Percentiles rank a stretch among this genome's conserved stretches.
Evolutionary conservation across 1,140 invertebrate genomes (phyloP).

Genomic region (Sinonovacula constricta): DNA sequence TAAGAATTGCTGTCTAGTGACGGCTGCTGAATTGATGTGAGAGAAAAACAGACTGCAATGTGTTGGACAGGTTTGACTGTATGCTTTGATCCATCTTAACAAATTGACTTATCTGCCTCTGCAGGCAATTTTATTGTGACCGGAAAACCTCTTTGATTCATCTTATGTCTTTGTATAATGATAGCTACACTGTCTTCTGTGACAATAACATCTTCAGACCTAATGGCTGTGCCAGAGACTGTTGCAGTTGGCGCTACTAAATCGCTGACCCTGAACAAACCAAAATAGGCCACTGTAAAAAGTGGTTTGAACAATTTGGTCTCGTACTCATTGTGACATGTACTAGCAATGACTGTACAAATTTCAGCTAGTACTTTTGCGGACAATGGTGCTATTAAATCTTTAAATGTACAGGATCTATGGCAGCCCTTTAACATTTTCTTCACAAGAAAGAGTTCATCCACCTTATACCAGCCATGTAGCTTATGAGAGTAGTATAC

Average conservation of each 20-base stretch:
- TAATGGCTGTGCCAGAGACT: neutral
- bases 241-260: neutral
- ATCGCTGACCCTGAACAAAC: constrained; percentile 27
- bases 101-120: neutral
- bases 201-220: neutral
- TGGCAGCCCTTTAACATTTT: constrained; percentile 34
- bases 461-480: neutral
- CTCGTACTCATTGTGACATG: constrained; percentile 2
- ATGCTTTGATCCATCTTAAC: neutral
- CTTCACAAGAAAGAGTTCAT: constrained; percentile 1
- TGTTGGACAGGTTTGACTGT: no score
- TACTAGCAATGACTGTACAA: neutral
- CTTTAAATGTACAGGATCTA: neutral
- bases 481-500: constrained; percentile 27
- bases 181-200: no score
- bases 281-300: constrained; percentile 41
- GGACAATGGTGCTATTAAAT: neutral
- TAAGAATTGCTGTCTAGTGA: neutral
- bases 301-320: constrained; percentile 4
- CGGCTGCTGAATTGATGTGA: constrained; percentile 2
- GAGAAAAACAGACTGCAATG: constrained; percentile 6
- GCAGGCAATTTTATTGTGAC: constrained; percentile 7
- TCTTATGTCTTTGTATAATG: constrained; percentile 14
- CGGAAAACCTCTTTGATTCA: constrained; percentile 8
- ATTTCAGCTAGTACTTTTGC: neutral